phyloP scores from a whole-genome alignment of 2,797 vertebrate species.

The Cossypha caffra region DNA sequence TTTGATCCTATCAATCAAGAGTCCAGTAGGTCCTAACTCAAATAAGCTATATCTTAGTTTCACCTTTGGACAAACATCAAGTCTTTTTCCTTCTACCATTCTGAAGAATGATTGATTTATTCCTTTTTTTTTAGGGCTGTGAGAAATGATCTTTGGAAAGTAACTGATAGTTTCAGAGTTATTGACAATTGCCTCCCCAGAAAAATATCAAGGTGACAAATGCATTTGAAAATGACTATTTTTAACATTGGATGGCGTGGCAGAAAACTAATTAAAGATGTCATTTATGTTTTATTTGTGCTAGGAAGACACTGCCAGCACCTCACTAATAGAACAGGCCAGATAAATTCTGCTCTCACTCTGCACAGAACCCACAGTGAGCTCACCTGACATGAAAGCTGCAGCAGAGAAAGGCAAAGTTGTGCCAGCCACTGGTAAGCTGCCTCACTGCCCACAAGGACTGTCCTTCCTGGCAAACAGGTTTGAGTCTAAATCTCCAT shows the following conservation, averaged over 20 bases:
- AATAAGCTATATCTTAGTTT: neutral
- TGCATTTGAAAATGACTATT: neutral
- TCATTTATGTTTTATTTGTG: neutral
- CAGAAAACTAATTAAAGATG: conserved; percentile 2
- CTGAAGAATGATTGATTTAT: neutral
- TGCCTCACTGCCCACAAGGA: neutral
- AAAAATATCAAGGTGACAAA: neutral
- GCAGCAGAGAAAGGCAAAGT: neutral
- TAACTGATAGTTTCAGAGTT: neutral
- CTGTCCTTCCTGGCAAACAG: neutral
- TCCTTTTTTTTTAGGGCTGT: neutral
- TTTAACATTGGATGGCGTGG: neutral
- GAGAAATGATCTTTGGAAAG: neutral
- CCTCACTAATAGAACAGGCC: neutral
- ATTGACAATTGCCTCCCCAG: neutral
- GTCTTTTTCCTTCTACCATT: neutral
- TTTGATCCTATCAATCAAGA: neutral
- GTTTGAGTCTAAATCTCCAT: neutral
- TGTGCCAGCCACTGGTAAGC: neutral
- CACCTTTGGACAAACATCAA: neutral
- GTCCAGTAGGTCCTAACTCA: neutral
- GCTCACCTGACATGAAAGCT: neutral
- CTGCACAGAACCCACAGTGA: neutral
- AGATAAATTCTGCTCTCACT: neutral
- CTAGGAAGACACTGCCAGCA: neutral